Evolutionary conservation across 2,888 invertebrate species (phyloP).

Genomic region (Drosophila lacicola): DNA sequence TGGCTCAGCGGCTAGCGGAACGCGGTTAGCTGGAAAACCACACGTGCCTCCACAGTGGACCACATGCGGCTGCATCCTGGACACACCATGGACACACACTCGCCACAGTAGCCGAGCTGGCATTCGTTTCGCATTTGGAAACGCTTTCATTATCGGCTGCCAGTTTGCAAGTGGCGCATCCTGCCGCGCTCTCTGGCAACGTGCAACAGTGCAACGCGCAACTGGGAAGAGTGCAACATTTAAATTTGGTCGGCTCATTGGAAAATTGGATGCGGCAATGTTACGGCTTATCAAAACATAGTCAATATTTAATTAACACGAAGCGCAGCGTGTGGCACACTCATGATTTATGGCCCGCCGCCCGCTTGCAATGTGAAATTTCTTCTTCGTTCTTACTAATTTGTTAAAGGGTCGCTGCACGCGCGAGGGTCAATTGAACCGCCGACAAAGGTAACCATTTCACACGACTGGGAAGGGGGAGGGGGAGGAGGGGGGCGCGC

Average conservation of each 20-base stretch:
- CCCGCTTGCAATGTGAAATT: constrained; percentile 42
- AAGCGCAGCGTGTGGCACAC: constrained; percentile 69
- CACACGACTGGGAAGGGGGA: not conserved
- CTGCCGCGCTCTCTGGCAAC: constrained; percentile 58
- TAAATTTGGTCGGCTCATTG: constrained; percentile 53
- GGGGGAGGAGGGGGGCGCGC: not conserved
- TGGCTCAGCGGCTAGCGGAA: constrained; percentile 10
- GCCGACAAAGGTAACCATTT: constrained; percentile 53
- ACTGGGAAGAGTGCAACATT: constrained; percentile 52
- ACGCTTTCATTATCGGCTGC: constrained; percentile 78
- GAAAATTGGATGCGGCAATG: constrained; percentile 64
- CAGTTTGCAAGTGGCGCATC: constrained; percentile 60
- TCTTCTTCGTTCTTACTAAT: constrained; percentile 32
- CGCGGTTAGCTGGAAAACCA: constrained; percentile 81
- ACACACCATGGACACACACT: constrained; percentile 39
- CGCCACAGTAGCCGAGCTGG: constrained; percentile 76
- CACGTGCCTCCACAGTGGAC: constrained; percentile 78
- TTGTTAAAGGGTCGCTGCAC: constrained; percentile 40
- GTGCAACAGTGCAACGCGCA: constrained; percentile 13
- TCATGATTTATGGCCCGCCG: constrained; percentile 69
- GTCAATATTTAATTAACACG: constrained; percentile 81
- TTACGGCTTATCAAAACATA: constrained; percentile 79
- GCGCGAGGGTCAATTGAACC: constrained; percentile 33
- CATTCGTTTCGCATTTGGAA: constrained; percentile 83
- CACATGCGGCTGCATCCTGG: constrained; percentile 72